These are phyloP conservation scores for Tiaroga cobitis DNA, from an alignment of 2,797 vertebrate genomes.

Conservation along the genomic window DNA sequence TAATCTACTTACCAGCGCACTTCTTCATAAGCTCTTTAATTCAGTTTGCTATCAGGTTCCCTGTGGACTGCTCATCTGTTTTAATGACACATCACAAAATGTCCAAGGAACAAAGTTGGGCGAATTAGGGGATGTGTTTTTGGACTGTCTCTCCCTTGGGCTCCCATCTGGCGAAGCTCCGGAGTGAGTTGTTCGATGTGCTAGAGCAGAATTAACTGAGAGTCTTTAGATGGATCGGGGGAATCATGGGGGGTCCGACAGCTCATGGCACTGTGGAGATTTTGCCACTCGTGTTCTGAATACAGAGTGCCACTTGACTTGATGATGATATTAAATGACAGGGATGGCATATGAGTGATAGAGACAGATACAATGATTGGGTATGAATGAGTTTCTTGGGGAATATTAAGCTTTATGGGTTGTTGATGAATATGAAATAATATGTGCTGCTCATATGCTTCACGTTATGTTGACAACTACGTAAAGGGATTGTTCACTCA, in stretches of 20 bases:
- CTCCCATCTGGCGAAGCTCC: conserved; percentile 55
- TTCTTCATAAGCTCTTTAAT: conserved; percentile 56
- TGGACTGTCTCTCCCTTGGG: conserved; percentile 47
- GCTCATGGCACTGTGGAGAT: conserved; percentile 29
- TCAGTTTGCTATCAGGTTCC: conserved; percentile 52
- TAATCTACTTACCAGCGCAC: conserved; percentile 39
- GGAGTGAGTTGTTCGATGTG: conserved; percentile 32
- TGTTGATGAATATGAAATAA: conserved; percentile 20
- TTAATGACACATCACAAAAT: conserved; percentile 59
- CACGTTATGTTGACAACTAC: neutral
- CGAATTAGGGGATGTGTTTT: conserved; percentile 56
- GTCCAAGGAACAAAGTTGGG: conserved; percentile 50
- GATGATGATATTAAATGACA: conserved; percentile 50
- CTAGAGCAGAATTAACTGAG: conserved; percentile 50
- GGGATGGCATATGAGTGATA: conserved; percentile 42
- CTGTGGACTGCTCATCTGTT: conserved; percentile 59
- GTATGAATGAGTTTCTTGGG: conserved; percentile 5
- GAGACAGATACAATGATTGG: conserved; percentile 27
- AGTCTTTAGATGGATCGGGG: conserved; percentile 54
- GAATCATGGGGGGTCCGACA: conserved; percentile 50
- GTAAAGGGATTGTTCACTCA: neutral
- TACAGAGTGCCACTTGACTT: conserved; percentile 46
- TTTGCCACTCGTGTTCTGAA: conserved; percentile 47
- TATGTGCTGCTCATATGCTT: conserved; percentile 4
- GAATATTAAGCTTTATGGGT: conserved; percentile 4